Percentiles rank a stretch among this genome's conserved stretches.
phyloP scores from a whole-genome alignment of 2,888 invertebrate species.

The Ceramica pisi region DNA sequence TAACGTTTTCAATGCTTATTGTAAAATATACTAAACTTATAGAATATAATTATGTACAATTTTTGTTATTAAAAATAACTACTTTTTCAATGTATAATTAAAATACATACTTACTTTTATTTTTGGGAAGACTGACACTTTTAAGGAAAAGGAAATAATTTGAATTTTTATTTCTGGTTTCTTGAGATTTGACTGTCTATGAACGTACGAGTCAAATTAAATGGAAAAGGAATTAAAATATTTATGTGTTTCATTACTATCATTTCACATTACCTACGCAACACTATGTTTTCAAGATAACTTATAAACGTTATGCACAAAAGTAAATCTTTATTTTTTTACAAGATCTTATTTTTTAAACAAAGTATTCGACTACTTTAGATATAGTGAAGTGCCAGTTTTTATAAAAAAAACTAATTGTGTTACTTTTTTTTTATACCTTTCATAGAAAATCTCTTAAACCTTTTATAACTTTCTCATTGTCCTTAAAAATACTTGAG shows the following conservation, averaged over 20 bases:
- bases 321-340: too few species aligned
- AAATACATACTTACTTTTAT: conserved; percentile 42
- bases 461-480: neutral
- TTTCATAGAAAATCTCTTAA: neutral
- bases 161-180: neutral
- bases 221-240: neutral
- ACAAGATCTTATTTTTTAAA: neutral
- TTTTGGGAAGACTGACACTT: conserved; percentile 15
- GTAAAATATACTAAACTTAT: conserved; percentile 40
- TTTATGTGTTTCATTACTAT: neutral
- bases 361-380: neutral
- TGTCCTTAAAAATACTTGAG: conserved; percentile 20
- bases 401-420: neutral
- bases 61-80: conserved; percentile 52
- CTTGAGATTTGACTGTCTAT: neutral
- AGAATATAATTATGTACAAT: conserved; percentile 63
- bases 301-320: too few species aligned
- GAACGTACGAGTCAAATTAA: neutral
- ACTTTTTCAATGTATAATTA: conserved; percentile 50
- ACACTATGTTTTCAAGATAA: neutral
- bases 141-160: conserved; percentile 11
- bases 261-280: neutral
- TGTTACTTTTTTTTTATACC: neutral
- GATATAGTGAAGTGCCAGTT: too few species aligned
- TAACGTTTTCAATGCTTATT: conserved; percentile 23